These are phyloP conservation scores for Synergus itoensis DNA, from an alignment of 2,888 invertebrate genomes.

Conservation along the genomic window DNA sequence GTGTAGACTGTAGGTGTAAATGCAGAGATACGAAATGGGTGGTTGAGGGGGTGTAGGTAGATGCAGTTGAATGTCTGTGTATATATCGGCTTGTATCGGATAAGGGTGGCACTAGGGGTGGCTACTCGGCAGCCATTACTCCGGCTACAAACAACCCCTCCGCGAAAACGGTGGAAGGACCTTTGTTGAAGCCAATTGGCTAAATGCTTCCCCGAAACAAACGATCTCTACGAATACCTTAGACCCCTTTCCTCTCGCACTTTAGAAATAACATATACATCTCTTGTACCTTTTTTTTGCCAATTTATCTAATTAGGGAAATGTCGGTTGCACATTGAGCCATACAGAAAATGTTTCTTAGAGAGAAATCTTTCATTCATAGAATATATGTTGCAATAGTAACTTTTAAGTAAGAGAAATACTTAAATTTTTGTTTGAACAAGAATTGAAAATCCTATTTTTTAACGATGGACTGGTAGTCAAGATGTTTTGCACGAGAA, in stretches of 20 bases:
- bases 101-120: conserved; percentile 53
- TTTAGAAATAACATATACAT: background rate
- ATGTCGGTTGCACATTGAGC: no score
- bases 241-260: conserved; percentile 25
- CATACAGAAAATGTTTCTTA: no score
- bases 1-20: conserved; percentile 2
- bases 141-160: conserved; percentile 74
- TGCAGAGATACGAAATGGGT: background rate
- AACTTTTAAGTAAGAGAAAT: no score
- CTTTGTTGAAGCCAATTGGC: conserved; percentile 75
- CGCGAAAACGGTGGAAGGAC: conserved; percentile 67
- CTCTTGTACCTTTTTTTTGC: background rate
- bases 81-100: conserved; percentile 55
- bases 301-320: no score
- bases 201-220: conserved; percentile 73
- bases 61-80: conserved; percentile 43
- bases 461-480: background rate
- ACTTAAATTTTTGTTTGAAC: background rate
- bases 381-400: no score
- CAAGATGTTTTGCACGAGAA: background rate
- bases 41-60: background rate
- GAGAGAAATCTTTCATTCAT: no score
- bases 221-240: conserved; percentile 58
- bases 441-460: background rate
- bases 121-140: conserved; percentile 71